These are phyloP conservation scores for Formicarius rufipectus DNA, from an alignment of 2,113 vertebrate species.

Conservation along the genomic window DNA sequence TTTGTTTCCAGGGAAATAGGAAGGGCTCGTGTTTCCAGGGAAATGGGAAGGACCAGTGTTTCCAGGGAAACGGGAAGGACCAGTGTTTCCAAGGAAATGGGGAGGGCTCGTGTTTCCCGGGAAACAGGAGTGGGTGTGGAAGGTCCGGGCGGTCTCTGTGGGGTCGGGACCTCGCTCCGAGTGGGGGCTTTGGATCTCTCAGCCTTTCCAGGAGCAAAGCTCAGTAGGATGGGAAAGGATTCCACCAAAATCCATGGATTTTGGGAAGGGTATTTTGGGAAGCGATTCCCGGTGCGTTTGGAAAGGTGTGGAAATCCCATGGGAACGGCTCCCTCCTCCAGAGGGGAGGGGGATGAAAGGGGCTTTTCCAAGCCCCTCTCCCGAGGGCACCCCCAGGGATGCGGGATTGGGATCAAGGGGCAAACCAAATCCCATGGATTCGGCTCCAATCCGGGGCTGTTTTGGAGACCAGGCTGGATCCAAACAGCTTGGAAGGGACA, in stretches of 20 bases:
- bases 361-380: neutral
- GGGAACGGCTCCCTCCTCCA: neutral
- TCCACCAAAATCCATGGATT: neutral
- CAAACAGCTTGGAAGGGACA: rapidly evolving
- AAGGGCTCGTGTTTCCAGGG: neutral
- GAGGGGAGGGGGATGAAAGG: neutral
- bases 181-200: rapidly evolving
- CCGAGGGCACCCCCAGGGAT: neutral
- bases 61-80: neutral
- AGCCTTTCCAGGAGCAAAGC: neutral
- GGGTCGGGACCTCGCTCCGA: rapidly evolving
- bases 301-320: neutral
- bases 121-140: neutral
- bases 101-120: too few species aligned
- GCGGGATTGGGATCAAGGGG: neutral
- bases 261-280: neutral
- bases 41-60: neutral
- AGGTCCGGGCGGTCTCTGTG: neutral
- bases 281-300: neutral
- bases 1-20: too few species aligned
- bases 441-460: neutral
- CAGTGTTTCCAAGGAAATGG: too few species aligned
- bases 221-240: neutral
- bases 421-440: rapidly evolving
- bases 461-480: neutral